A percentile compares a stretch with the other conserved stretches of the same genome.
These are phyloP conservation scores for Aulostomus chinensis DNA, from an alignment of 2,797 vertebrate genomes.

Conservation along the genomic window DNA sequence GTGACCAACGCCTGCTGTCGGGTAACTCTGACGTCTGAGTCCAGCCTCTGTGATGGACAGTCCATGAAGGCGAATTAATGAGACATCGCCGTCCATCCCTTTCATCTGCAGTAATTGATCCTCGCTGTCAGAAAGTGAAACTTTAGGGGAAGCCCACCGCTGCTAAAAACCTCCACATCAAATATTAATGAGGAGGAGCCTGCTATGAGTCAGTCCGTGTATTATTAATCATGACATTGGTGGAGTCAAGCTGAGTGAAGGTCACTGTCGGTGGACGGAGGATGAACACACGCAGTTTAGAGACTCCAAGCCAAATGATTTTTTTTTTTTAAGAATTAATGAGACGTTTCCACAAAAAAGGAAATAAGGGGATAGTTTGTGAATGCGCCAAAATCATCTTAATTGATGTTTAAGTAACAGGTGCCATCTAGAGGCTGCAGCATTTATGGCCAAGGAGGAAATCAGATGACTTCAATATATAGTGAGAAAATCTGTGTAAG, in stretches of 20 bases:
- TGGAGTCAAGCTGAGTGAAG: constrained; percentile 53
- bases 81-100: constrained; percentile 26
- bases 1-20: constrained; percentile 5
- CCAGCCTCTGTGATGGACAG: constrained; percentile 15
- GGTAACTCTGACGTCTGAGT: constrained; percentile 13
- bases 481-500: no score
- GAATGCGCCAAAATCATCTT: no score
- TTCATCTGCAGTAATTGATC: constrained; percentile 56
- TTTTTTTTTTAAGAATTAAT: no score
- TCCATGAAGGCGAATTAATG: constrained; percentile 32
- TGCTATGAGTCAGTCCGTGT: constrained; percentile 34
- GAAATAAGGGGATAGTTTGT: no score
- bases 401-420: no score
- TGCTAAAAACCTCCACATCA: constrained; percentile 53
- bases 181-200: constrained; percentile 61
- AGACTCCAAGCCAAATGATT: no score
- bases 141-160: constrained; percentile 50
- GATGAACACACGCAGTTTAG: no score
- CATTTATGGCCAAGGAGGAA: no score
- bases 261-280: constrained; percentile 26
- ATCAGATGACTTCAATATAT: no score
- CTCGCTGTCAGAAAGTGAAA: constrained; percentile 38
- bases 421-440: no score
- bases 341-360: no score
- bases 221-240: constrained; percentile 61